These are phyloP conservation scores for Rhea pennata DNA, from an alignment of 2,113 vertebrate species.

Conservation along the genomic window DNA sequence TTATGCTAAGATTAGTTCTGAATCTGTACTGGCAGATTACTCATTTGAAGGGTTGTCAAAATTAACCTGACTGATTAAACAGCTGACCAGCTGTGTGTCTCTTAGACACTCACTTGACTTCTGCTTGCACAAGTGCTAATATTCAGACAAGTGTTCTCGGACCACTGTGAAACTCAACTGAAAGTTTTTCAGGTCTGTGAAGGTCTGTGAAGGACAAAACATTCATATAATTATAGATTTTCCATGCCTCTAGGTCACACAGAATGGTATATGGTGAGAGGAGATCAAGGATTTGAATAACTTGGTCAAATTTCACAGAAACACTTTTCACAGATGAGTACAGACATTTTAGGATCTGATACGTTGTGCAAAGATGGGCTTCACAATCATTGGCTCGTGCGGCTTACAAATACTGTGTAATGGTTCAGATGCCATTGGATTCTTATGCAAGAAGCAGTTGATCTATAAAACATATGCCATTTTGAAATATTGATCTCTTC, in stretches of 20 bases:
- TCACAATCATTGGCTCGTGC: neutral
- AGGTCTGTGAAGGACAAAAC: neutral
- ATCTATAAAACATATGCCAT: slow-evolving; percentile 79
- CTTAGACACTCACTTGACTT: neutral
- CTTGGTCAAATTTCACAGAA: neutral
- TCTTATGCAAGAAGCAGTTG: slow-evolving; percentile 61
- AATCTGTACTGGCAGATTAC: neutral
- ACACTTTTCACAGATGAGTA: neutral
- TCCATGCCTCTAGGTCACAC: neutral
- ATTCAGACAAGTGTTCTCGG: neutral
- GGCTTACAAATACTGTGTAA: slow-evolving; percentile 45
- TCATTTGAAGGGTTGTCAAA: neutral
- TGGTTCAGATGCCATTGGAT: slow-evolving; percentile 51
- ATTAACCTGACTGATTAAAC: neutral
- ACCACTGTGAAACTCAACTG: neutral
- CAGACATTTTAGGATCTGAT: neutral
- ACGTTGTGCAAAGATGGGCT: neutral
- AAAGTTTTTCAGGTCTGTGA: neutral
- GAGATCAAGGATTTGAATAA: neutral
- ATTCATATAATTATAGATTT: neutral
- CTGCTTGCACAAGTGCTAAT: neutral
- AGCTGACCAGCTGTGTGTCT: neutral
- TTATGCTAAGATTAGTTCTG: neutral
- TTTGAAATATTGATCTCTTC: slow-evolving; percentile 83
- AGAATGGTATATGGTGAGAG: neutral